Evolutionary conservation across 2,888 invertebrate genomes (phyloP), one percentile per base, ranked within the genome.

Genomic region (Atherix ibis): DNA sequence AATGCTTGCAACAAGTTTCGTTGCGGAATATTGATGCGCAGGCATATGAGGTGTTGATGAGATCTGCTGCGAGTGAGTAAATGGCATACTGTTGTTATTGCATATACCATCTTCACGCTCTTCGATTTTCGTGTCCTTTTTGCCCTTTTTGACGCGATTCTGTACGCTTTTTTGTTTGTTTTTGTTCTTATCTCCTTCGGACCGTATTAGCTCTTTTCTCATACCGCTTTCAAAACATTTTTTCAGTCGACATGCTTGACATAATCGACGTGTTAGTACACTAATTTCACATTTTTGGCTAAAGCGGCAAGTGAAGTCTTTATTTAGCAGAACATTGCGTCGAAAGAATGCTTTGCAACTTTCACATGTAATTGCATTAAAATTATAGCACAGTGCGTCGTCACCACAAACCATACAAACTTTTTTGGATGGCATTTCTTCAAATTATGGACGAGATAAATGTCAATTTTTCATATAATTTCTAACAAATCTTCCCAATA

Each of bases 161-260:
- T 22, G 22, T 22, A 34, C 88, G 68, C 53, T 91, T 91, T 59
- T 92, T 92, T 36, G 78, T 72, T 40, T 85, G 68, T 51, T 94
- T 88, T 39, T 67, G 5, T 79, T 73, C 54, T 88, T 89, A 51
- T 94, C 94, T 47, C 88, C 83, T 34, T 95, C 94, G 0, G 92
- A 88, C 84, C 95, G 87, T 10, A 97, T 97, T 55, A 89, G 89
- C 50, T 95, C 94, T 51, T 92, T 92, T 45, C 88, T 84, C 97
- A 97, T 97, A 1, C 97, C 97, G 39, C 94, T 82, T 2, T 72
- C 63, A 43, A 94, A 73, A 54, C 97, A 97, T 56, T 95, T 95
- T 50, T 83, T 79, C 35, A 97, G 64, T 0, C 97, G 76, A 58
- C 97, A 97, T 67, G 84, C 84, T 50, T 97, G 94, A 58, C 97